phyloP scores from a whole-genome alignment of 1,140 invertebrate species.

The Centruroides sculpturatus region DNA sequence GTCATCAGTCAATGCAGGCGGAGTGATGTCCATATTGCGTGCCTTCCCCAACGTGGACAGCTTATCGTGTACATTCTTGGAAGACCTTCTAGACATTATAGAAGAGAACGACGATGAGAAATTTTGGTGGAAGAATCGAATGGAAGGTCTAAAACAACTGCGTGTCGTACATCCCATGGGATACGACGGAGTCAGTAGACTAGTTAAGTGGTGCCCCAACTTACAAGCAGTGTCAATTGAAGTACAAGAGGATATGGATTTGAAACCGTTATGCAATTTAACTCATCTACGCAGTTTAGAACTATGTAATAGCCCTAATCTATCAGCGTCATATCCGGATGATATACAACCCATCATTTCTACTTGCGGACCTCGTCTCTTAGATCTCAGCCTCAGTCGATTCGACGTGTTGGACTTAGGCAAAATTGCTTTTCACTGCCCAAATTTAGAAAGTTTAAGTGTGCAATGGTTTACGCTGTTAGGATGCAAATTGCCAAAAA shows the following conservation, averaged over 20 bases:
- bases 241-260: constrained; percentile 17
- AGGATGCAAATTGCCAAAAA: constrained; percentile 1
- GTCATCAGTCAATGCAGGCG: constrained; percentile 14
- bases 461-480: constrained; percentile 19
- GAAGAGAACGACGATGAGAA: constrained; percentile 1
- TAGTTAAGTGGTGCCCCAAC: constrained; percentile 16
- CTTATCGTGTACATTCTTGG: constrained; percentile 15
- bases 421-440: constrained; percentile 15
- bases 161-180: constrained; percentile 15
- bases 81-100: constrained; percentile 16
- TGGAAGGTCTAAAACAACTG: constrained; percentile 5
- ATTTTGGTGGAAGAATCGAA: constrained; percentile 2
- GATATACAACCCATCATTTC: constrained; percentile 17
- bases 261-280: constrained; percentile 12
- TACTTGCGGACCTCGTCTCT: constrained; percentile 12
- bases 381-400: constrained; percentile 12
- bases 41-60: constrained; percentile 15
- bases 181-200: constrained; percentile 5
- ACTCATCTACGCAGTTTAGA: constrained; percentile 7
- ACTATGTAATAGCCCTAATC: constrained; percentile 16
- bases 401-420: constrained; percentile 19
- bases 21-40: constrained; percentile 13
- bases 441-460: constrained; percentile 17
- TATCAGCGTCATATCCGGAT: constrained; percentile 13
- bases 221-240: constrained; percentile 15